Evolutionary conservation across 2,888 invertebrate species (phyloP).

Genomic region (Monochamus alternatus): DNA sequence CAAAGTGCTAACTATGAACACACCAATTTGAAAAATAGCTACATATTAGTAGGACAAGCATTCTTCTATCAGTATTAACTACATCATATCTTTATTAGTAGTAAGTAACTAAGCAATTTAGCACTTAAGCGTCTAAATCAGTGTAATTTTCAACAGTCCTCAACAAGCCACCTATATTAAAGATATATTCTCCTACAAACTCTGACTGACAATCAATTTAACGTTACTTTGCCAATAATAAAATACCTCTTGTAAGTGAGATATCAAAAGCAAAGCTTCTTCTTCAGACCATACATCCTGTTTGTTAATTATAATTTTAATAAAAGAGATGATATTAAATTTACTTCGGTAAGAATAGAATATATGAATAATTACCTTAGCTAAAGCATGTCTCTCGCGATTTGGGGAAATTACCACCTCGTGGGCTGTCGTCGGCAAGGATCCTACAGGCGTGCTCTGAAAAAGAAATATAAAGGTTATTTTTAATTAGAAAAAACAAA

Average conservation of each 20-base stretch:
- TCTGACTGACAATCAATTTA: not conserved
- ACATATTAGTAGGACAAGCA: too few species aligned
- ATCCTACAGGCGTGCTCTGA: constrained; percentile 94
- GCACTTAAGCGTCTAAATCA: constrained; percentile 1
- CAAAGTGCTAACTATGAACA: too few species aligned
- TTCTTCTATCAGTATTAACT: too few species aligned
- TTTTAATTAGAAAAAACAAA: too few species aligned
- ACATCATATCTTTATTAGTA: constrained; percentile 1
- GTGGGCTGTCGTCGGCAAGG: constrained; percentile 92
- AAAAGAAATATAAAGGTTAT: constrained; percentile 61
- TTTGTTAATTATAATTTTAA: constrained; percentile 23
- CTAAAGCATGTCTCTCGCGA: constrained; percentile 88
- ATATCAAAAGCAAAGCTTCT: constrained; percentile 44
- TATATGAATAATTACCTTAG: constrained; percentile 68
- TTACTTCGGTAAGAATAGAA: constrained; percentile 11
- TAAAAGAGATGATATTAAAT: not conserved
- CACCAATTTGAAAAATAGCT: too few species aligned
- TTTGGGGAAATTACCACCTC: constrained; percentile 93
- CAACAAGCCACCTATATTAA: constrained; percentile 2
- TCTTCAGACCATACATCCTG: constrained; percentile 44
- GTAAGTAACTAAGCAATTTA: not conserved
- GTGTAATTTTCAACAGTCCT: not conserved
- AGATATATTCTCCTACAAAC: not conserved
- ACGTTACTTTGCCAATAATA: constrained; percentile 1
- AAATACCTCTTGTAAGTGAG: constrained; percentile 45